Percentiles rank a stretch among this genome's conserved stretches.
Evolutionary conservation across 2,797 vertebrate genomes (phyloP).

Genomic region (Podargus strigoides): DNA sequence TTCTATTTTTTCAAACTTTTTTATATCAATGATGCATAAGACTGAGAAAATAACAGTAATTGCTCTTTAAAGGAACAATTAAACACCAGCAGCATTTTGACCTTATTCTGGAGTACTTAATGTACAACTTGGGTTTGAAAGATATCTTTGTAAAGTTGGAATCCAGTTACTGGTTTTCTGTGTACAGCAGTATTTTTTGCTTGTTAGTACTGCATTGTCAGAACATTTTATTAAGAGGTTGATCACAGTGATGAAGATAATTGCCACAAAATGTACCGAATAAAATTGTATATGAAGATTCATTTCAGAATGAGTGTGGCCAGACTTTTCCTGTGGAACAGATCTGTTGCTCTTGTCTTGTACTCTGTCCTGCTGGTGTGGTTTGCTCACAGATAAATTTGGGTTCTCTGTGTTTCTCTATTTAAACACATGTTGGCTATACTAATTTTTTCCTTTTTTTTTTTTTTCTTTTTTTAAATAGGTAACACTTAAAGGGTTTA

Average conservation of each 20-base stretch:
- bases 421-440: background rate
- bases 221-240: background rate
- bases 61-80: background rate
- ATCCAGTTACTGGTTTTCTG: background rate
- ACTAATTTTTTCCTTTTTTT: background rate
- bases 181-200: background rate
- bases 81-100: background rate
- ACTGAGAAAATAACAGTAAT: background rate
- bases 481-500: slow-evolving; percentile 93
- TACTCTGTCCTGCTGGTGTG: background rate
- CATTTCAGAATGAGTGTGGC: background rate
- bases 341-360: background rate
- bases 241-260: background rate
- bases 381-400: background rate
- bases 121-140: background rate
- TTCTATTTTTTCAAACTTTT: background rate
- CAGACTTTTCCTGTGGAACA: background rate
- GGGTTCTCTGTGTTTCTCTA: background rate
- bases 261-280: background rate
- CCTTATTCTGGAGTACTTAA: background rate
- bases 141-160: background rate
- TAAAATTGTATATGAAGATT: background rate
- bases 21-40: background rate
- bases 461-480: slow-evolving; percentile 42
- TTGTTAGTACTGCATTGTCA: background rate